These are phyloP conservation scores for Sinocyclocheilus anophthalmus DNA, from an alignment of 2,113 vertebrate species.

Conservation along the genomic window DNA sequence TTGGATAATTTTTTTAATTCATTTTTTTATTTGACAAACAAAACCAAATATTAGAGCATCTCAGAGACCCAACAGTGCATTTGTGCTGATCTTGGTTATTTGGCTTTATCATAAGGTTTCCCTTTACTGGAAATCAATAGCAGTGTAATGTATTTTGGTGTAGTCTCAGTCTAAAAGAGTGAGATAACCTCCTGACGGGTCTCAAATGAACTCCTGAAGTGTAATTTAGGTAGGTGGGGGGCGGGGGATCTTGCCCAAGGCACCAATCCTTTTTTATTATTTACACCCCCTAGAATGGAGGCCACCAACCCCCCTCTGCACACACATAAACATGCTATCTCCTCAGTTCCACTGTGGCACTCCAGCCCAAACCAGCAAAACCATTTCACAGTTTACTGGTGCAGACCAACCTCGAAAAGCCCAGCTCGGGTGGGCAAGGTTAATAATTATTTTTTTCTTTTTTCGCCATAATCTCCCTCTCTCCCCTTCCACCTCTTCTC, in stretches of 20 bases:
- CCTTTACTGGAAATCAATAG: conserved; percentile 28
- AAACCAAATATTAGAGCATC: neutral
- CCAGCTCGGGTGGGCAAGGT: conserved; percentile 77
- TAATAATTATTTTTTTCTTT: conserved; percentile 78
- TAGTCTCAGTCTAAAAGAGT: conserved; percentile 28
- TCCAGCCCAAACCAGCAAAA: conserved; percentile 69
- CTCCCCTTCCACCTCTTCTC: conserved; percentile 65
- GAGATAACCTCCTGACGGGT: conserved; percentile 15
- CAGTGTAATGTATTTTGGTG: neutral
- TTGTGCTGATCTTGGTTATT: conserved; percentile 1
- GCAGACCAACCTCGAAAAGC: conserved; percentile 69
- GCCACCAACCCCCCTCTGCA: conserved; percentile 2
- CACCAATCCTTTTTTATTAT: conserved; percentile 74
- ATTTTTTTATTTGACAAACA: no score
- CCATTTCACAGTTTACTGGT: conserved; percentile 88
- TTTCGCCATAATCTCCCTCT: conserved; percentile 70
- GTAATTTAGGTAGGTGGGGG: neutral
- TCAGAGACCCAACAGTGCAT: neutral
- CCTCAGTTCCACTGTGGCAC: conserved; percentile 62
- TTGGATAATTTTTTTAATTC: no score
- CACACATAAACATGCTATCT: conserved; percentile 52
- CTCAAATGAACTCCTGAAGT: conserved; percentile 32
- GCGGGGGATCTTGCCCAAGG: conserved; percentile 43
- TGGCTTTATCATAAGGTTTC: conserved; percentile 17
- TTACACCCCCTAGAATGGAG: conserved; percentile 61